phyloP scores from a whole-genome alignment of 2,797 vertebrate genomes.

The Acanthopagrus latus region DNA sequence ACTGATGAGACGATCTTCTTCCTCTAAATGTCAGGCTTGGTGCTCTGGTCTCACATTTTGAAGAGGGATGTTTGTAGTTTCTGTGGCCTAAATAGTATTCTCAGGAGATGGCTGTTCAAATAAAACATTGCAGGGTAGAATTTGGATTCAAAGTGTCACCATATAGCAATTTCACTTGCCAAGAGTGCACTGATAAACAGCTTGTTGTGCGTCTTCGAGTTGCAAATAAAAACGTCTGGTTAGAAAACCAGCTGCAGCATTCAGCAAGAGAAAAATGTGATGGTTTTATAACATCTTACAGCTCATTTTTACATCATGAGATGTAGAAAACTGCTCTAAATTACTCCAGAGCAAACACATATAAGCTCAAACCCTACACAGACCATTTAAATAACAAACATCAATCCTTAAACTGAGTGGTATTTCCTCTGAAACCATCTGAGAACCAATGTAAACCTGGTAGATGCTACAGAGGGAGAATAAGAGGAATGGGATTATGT shows the following conservation, averaged over 20 bases:
- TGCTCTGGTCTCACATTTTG: background rate
- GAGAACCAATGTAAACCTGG: conserved; percentile 69
- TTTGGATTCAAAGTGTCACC: background rate
- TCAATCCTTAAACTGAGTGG: conserved; percentile 31
- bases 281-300: background rate
- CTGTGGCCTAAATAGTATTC: background rate
- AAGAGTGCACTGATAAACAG: background rate
- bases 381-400: conserved; percentile 44
- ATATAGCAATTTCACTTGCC: background rate
- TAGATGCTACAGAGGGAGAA: conserved; percentile 52
- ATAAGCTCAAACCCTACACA: background rate
- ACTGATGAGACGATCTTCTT: background rate
- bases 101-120: background rate
- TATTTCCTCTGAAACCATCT: conserved; percentile 61
- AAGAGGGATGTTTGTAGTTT: background rate
- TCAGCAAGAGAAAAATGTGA: background rate
- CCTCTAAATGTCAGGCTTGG: conserved; percentile 11
- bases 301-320: background rate
- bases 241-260: background rate
- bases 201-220: background rate
- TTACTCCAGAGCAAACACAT: background rate
- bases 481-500: conserved; percentile 22
- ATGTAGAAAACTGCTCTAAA: background rate
- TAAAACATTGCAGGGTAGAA: background rate
- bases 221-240: background rate